Evolutionary conservation across 2,113 vertebrate species (phyloP).

Genomic region (Pristiophorus japonicus): DNA sequence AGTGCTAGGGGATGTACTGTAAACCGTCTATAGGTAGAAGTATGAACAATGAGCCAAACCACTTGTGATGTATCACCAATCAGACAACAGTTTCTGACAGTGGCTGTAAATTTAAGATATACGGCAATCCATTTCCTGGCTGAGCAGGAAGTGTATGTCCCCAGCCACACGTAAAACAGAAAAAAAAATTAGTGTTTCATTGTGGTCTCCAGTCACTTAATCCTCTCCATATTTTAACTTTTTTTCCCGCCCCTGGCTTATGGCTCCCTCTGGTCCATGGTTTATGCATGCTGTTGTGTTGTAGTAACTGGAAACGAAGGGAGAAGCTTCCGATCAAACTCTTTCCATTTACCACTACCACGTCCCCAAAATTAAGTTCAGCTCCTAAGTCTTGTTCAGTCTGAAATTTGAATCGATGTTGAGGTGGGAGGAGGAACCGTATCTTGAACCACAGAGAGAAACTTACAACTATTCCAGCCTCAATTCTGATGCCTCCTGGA

Average conservation of each 20-base stretch:
- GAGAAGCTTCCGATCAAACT: background rate
- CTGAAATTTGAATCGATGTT: background rate
- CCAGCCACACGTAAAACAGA: background rate
- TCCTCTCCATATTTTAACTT: slow-evolving; percentile 8
- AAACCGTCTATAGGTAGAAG: background rate
- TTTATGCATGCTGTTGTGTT: background rate
- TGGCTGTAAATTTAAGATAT: background rate
- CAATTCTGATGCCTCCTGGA: background rate
- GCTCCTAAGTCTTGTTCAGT: background rate
- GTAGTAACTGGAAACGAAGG: background rate
- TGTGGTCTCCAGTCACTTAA: background rate
- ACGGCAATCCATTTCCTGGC: background rate
- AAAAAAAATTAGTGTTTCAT: background rate
- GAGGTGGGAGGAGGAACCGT: background rate
- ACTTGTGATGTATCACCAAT: background rate
- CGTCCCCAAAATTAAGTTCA: background rate
- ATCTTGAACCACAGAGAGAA: no score
- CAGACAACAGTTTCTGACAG: slow-evolving; percentile 9
- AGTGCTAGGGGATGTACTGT: background rate
- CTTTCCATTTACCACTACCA: background rate
- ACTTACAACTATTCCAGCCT: background rate
- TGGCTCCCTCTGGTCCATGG: background rate
- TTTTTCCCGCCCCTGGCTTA: background rate
- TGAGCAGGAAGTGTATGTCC: background rate
- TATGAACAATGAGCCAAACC: background rate